A percentile compares a stretch with the other conserved stretches of the same genome.
Conservation (phyloP, 2,113 vertebrate genomes). For the Pituophis catenifer region DNA sequence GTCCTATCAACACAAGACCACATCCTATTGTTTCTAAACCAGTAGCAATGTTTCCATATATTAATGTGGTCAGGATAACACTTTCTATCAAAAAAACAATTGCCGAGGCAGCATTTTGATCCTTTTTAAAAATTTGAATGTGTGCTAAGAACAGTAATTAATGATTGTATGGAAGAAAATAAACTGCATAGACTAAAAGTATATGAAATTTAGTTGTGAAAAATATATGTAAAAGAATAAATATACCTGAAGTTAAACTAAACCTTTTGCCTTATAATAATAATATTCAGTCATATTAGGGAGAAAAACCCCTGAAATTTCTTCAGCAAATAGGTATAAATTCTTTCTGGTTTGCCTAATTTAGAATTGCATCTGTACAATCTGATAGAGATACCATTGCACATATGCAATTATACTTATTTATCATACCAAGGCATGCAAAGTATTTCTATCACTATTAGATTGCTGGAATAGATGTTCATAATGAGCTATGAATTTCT, state of each 20-base stretch:
- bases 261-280: neutral
- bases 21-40: neutral
- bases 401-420: neutral
- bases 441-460: neutral
- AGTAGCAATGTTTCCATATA: neutral
- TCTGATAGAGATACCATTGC: neutral
- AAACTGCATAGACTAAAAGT: neutral
- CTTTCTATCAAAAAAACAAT: neutral
- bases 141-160: neutral
- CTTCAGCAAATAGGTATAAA: neutral
- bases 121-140: neutral
- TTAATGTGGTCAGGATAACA: neutral
- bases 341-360: neutral
- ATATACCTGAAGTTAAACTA: neutral
- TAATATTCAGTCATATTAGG: neutral
- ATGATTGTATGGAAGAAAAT: neutral
- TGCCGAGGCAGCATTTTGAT: slow-evolving; percentile 7
- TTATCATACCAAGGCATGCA: neutral
- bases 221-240: neutral
- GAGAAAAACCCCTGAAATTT: neutral
- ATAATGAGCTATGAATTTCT: neutral
- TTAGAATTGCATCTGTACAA: neutral
- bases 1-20: neutral
- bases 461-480: neutral
- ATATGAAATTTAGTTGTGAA: neutral